A percentile compares a stretch with the other conserved stretches of the same genome.
Evolutionary conservation across 2,888 invertebrate genomes (phyloP).

Genomic region (Brachynemurus nebulosus): DNA sequence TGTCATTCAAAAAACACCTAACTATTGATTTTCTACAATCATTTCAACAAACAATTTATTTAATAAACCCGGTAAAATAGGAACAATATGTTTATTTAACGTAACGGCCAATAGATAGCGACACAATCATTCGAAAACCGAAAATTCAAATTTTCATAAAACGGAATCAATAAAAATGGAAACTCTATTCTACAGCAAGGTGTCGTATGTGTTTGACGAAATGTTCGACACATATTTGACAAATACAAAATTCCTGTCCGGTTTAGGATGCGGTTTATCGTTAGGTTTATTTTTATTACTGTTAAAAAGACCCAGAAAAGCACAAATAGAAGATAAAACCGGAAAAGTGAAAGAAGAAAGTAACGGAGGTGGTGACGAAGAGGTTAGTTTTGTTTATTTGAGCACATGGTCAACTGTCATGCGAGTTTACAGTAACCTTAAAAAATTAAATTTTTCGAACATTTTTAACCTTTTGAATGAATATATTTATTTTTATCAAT

Average conservation of each 20-base stretch:
- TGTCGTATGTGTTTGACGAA: not conserved
- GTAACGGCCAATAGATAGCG: not conserved
- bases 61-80: no score
- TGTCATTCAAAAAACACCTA: no score
- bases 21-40: no score
- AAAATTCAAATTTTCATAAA: no score
- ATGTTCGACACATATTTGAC: slow-evolving; percentile 3
- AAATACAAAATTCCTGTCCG: not conserved
- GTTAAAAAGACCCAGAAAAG: not conserved
- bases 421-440: slow-evolving; percentile 75
- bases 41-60: no score
- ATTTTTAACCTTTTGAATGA: no score
- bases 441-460: no score
- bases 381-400: slow-evolving; percentile 11
- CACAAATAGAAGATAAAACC: not conserved
- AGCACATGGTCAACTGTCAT: slow-evolving; percentile 36
- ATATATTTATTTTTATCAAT: no score
- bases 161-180: no score
- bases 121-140: no score
- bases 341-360: not conserved
- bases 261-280: slow-evolving; percentile 1
- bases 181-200: not conserved
- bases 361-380: not conserved
- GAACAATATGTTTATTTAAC: not conserved
- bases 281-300: not conserved